Percentiles rank a stretch among this genome's conserved stretches.
Evolutionary conservation across 2,113 vertebrate genomes (phyloP).

Genomic region (Chiloscyllium plagiosum): DNA sequence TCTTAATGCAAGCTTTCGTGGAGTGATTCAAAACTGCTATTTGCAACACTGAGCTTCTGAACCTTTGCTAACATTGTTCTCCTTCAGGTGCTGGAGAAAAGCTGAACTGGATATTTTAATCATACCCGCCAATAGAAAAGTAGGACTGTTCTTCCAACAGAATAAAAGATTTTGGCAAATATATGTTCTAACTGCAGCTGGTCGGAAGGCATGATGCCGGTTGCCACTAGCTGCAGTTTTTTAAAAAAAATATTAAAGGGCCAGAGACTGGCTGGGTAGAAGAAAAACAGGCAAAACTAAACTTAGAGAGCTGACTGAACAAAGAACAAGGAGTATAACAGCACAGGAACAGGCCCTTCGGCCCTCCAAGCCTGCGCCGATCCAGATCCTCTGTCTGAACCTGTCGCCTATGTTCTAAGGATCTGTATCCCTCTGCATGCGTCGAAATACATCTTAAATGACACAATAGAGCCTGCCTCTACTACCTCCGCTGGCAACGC

Average conservation of each 20-base stretch:
- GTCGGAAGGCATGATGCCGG: background rate
- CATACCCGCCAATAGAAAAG: background rate
- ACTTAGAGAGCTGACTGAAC: background rate
- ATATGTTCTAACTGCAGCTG: background rate
- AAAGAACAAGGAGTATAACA: no score
- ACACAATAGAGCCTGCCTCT: no score
- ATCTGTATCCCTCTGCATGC: no score
- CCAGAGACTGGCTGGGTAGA: background rate
- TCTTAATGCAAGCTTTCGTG: background rate
- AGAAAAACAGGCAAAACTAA: background rate
- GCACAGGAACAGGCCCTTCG: no score
- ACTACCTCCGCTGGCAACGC: no score
- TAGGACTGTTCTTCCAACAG: slow-evolving; percentile 8
- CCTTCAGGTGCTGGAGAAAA: background rate
- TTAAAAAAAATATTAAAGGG: background rate
- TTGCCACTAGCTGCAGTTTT: background rate
- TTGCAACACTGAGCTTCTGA: background rate
- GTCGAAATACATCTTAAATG: no score
- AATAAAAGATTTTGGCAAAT: background rate
- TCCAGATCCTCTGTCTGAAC: no score
- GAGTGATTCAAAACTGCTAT: background rate
- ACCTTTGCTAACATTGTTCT: background rate
- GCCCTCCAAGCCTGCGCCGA: no score
- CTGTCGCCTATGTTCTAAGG: no score
- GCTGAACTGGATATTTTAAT: background rate